Percentiles rank a stretch among this genome's conserved stretches.
phyloP scores from a whole-genome alignment of 2,797 vertebrate species.

The Avahi laniger region DNA sequence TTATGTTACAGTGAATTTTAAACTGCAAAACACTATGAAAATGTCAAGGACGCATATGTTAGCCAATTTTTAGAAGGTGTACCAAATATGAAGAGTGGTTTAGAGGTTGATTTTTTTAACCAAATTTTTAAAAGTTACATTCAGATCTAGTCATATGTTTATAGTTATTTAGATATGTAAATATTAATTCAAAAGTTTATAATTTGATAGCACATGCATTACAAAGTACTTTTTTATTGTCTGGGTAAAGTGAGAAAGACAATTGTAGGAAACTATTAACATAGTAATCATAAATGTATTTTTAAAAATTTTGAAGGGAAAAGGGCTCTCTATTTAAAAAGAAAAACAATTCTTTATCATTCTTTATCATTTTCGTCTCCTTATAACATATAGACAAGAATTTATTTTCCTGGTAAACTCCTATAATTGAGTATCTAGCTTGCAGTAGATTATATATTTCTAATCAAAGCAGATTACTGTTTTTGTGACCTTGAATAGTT shows the following conservation, averaged over 20 bases:
- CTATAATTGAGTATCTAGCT: not conserved
- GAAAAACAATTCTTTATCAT: not conserved
- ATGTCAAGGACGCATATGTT: not conserved
- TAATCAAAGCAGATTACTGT: constrained; percentile 73
- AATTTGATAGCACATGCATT: not conserved
- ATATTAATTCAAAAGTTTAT: not conserved
- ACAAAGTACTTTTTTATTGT: not conserved
- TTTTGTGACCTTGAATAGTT: constrained; percentile 80
- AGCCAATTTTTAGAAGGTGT: not conserved
- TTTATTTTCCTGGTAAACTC: constrained; percentile 20
- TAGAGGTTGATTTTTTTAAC: not conserved
- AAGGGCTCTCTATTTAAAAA: not conserved
- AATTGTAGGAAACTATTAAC: not conserved
- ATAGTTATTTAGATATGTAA: not conserved
- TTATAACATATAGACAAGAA: not conserved
- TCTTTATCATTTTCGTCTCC: not conserved
- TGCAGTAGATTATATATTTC: not conserved
- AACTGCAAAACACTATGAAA: not conserved
- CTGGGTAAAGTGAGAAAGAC: not conserved
- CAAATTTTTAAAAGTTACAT: not conserved
- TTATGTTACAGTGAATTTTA: not conserved
- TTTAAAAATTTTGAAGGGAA: not conserved
- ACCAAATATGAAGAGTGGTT: not conserved
- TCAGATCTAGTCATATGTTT: not conserved
- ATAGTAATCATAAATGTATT: not conserved